phyloP scores from a whole-genome alignment of 2,888 invertebrate species.

The Megastigmus dorsalis region DNA sequence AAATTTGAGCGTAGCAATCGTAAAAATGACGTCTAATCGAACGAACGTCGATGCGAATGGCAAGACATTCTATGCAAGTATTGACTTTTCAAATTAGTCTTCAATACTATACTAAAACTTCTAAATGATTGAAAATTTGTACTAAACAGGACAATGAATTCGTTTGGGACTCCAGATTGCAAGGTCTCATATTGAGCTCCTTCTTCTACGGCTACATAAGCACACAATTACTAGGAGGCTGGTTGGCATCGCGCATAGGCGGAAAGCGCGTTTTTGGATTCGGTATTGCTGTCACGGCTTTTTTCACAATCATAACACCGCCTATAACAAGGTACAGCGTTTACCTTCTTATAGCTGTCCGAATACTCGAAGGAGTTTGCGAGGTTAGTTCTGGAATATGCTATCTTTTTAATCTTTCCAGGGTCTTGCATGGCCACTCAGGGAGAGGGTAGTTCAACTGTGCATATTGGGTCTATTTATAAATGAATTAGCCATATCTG shows the following conservation, averaged over 20 bases:
- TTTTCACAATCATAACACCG: conserved; percentile 88
- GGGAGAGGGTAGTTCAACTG: too few species aligned
- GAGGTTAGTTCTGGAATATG: too few species aligned
- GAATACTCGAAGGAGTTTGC: conserved; percentile 87
- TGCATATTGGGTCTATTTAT: too few species aligned
- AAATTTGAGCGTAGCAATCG: conserved; percentile 93
- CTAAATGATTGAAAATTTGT: not conserved
- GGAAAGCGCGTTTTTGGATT: conserved; percentile 88
- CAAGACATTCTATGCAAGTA: conserved; percentile 78
- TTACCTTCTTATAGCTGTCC: conserved; percentile 81
- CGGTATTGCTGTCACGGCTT: conserved; percentile 86
- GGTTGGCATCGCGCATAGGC: conserved; percentile 88
- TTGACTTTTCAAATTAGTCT: not conserved
- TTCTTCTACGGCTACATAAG: conserved; percentile 93
- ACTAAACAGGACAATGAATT: conserved; percentile 80
- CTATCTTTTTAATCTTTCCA: too few species aligned
- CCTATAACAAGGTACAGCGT: conserved; percentile 84
- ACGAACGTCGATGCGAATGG: conserved; percentile 80
- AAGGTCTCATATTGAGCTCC: conserved; percentile 87
- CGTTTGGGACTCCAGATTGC: conserved; percentile 86
- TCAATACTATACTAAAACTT: not conserved
- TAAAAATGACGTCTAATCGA: conserved; percentile 90
- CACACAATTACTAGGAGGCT: conserved; percentile 89
- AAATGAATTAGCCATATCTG: too few species aligned
- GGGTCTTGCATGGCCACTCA: too few species aligned